Evolutionary conservation across 2,888 invertebrate species (phyloP).

Genomic region (Nomada ferruginata): DNA sequence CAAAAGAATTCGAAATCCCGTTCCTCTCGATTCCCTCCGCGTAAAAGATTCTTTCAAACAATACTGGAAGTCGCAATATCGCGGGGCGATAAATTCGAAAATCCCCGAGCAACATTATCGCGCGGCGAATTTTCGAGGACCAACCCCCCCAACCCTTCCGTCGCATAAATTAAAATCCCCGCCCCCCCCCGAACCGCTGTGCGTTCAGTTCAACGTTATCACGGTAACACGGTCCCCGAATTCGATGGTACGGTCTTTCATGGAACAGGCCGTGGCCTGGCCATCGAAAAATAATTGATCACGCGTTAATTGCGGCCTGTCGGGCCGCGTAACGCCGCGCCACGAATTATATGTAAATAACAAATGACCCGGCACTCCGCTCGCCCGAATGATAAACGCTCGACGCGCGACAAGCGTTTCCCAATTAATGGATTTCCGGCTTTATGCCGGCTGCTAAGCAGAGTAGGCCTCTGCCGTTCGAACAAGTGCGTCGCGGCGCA

Average conservation of each 20-base stretch:
- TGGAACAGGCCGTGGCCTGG: slow-evolving; percentile 24
- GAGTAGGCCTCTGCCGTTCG: neutral
- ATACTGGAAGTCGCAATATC: too few relatives aligned
- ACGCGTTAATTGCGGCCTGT: slow-evolving; percentile 76
- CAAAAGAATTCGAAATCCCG: too few relatives aligned
- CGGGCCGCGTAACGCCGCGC: slow-evolving; percentile 71
- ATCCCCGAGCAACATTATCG: neutral
- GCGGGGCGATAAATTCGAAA: neutral
- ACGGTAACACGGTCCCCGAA: slow-evolving; percentile 4
- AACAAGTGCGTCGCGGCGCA: slow-evolving; percentile 9
- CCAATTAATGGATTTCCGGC: slow-evolving; percentile 82
- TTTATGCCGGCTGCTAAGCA: slow-evolving; percentile 65
- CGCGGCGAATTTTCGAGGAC: neutral
- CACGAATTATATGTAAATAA: slow-evolving; percentile 80
- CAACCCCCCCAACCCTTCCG: neutral
- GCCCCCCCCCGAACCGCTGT: too few relatives aligned
- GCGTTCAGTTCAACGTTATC: slow-evolving; percentile 34
- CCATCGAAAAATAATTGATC: slow-evolving; percentile 77
- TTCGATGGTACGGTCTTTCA: slow-evolving; percentile 4
- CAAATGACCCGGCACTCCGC: slow-evolving; percentile 76
- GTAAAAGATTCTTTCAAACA: too few relatives aligned
- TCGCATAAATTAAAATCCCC: slow-evolving; percentile 16
- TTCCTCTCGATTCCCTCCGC: too few relatives aligned
- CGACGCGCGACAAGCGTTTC: slow-evolving; percentile 76
- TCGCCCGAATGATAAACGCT: slow-evolving; percentile 74